Base-by-base conservation (phyloP, 2,888 invertebrate genomes). In the Gandaritis pyraliata region DNA sequence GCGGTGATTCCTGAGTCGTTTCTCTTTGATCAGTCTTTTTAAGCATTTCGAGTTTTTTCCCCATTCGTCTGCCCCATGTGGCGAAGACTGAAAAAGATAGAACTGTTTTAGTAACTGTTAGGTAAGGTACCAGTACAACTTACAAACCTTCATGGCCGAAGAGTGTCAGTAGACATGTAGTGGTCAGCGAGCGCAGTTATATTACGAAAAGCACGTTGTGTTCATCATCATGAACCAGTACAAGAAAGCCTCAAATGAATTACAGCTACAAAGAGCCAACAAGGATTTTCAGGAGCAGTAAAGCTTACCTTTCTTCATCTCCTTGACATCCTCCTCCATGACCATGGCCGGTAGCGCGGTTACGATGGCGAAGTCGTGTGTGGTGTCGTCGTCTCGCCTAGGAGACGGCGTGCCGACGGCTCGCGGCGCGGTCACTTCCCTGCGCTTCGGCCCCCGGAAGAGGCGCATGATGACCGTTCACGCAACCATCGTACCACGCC, bases 11-110 rank as follows among this genome's bases (percentile, higher is more conserved):
- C 69, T 83, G 82, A 39, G 91, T 81, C 36, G 88, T 82, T 79
- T 95, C 94, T 83, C 95, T 94, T 46, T 93, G 86, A 57, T 95
- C 95, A 56, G 93, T 87, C 72, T 95, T 94, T 71, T 95, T 95
- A 64, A 96, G 91, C 78, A 95, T 94, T 76, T 96, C 96, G 76
- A 96, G 89, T 83, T 96, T 96, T 73, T 95, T 95, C 69, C 96
- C 95, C 95, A 96, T 95, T 69, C 95, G 94, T 65, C 95, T 94
- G 75, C 96, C 95, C 96, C 96, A 96, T 71, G 95, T 95, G 66
- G 95, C 94, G 72, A 94, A 90, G 78, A 95, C 95, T 95, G 90
- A 45, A 71, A 70, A 70, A 36, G 10, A 36, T 47, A 58, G 10
- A 33, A 47, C 0, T 33, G 6, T 33, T 33, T 33, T 33, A 33